phyloP scores from a whole-genome alignment of 2,113 vertebrate species.

The Hymenochirus boettgeri region DNA sequence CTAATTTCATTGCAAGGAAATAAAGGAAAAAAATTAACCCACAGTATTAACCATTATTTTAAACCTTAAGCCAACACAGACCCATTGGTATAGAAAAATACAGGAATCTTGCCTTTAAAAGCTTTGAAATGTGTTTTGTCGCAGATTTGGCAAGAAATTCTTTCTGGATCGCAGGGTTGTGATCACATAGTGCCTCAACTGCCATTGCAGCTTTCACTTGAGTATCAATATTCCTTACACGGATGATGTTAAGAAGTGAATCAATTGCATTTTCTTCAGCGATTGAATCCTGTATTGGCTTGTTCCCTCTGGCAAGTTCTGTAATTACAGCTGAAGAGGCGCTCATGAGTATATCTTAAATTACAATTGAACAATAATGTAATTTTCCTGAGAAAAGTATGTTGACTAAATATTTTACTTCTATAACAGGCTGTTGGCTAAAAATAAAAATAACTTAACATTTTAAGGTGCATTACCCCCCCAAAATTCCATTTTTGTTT shows the following conservation, averaged over 20 bases:
- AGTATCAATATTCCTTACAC: slow-evolving; percentile 52
- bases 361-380: slow-evolving; percentile 4
- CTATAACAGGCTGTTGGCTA: too few relatives aligned
- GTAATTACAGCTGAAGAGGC: slow-evolving; percentile 60
- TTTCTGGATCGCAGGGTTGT: slow-evolving; percentile 59
- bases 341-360: slow-evolving; percentile 57
- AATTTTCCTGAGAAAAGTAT: too few relatives aligned
- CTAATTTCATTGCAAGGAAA: too few relatives aligned
- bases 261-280: slow-evolving; percentile 50
- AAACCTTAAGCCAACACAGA: too few relatives aligned
- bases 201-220: slow-evolving; percentile 65
- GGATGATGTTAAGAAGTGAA: slow-evolving; percentile 58
- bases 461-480: too few relatives aligned
- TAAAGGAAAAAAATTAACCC: too few relatives aligned
- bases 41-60: too few relatives aligned
- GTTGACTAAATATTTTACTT: too few relatives aligned
- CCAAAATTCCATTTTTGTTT: too few relatives aligned
- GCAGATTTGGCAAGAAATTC: slow-evolving; percentile 57
- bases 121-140: slow-evolving; percentile 59
- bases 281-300: slow-evolving; percentile 57
- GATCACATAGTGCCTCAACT: slow-evolving; percentile 59
- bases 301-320: slow-evolving; percentile 58
- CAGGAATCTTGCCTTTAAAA: slow-evolving; percentile 61
- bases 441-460: too few relatives aligned
- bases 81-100: background rate